A percentile compares a stretch with the other conserved stretches of the same genome.
Conservation (phyloP, 1,140 invertebrate species). For the Eulimnadia texana region DNA sequence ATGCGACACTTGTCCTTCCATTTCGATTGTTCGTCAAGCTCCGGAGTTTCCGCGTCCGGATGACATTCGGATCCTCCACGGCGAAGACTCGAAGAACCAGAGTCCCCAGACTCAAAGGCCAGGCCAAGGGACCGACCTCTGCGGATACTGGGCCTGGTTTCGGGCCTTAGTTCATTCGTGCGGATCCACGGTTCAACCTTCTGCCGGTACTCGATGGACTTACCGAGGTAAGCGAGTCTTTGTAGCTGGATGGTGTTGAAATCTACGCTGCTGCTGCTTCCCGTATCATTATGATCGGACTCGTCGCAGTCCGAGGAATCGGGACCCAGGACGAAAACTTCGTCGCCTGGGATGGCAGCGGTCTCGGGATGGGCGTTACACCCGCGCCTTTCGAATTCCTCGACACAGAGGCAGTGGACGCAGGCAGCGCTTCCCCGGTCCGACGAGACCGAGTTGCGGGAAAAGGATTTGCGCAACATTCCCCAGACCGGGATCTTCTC, state of each 20-base stretch:
- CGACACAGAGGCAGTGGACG: conserved; percentile 30
- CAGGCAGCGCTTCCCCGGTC: conserved; percentile 14
- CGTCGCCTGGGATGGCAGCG: conserved; percentile 37
- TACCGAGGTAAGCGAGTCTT: conserved; percentile 21
- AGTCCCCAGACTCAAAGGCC: not conserved
- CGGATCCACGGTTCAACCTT: conserved; percentile 14
- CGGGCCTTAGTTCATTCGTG: not conserved
- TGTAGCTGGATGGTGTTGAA: conserved; percentile 17
- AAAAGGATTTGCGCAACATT: conserved; percentile 16
- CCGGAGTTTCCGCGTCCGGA: not conserved
- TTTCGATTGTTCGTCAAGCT: not conserved
- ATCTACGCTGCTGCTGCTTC: not conserved
- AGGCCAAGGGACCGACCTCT: conserved; percentile 6
- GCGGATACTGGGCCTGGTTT: not conserved
- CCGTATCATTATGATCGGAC: not conserved
- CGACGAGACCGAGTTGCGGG: conserved; percentile 13
- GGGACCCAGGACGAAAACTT: conserved; percentile 25
- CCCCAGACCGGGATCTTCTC: conserved; percentile 6
- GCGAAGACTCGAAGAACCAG: not conserved
- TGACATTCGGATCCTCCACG: conserved; percentile 8
- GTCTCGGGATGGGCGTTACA: conserved; percentile 30
- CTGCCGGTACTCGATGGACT: conserved; percentile 14
- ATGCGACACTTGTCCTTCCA: conserved; percentile 34
- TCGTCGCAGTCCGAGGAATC: not conserved
- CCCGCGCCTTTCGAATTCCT: conserved; percentile 28